phyloP scores from a whole-genome alignment of 2,113 vertebrate genomes.

The Sinocyclocheilus maitianheensis region DNA sequence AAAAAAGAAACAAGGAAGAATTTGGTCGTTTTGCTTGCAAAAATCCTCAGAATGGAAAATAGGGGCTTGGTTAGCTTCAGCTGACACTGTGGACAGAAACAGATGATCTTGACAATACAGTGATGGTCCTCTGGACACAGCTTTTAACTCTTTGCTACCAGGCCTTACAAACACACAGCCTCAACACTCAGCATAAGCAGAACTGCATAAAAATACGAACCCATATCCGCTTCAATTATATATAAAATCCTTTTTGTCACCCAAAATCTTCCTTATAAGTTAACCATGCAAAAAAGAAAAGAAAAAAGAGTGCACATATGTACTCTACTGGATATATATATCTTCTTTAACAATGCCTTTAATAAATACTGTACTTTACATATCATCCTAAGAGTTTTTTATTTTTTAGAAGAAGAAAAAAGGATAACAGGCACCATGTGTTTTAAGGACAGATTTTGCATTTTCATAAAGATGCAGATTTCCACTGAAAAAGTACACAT shows the following conservation, averaged over 20 bases:
- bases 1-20: slow-evolving; percentile 62
- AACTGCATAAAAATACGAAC: slow-evolving; percentile 29
- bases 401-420: slow-evolving; percentile 52
- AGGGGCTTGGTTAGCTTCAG: slow-evolving; percentile 59
- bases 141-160: slow-evolving; percentile 15
- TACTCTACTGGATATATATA: slow-evolving; percentile 22
- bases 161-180: slow-evolving; percentile 2
- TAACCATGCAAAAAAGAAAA: slow-evolving; percentile 27
- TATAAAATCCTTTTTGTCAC: neutral
- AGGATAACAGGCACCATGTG: slow-evolving; percentile 68
- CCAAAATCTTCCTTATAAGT: slow-evolving; percentile 32
- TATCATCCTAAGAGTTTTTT: slow-evolving; percentile 18
- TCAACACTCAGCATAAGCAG: neutral
- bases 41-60: slow-evolving; percentile 62
- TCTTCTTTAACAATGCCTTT: slow-evolving; percentile 44
- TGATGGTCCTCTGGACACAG: slow-evolving; percentile 29
- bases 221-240: slow-evolving; percentile 16
- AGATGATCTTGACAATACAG: slow-evolving; percentile 36
- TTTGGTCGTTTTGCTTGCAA: slow-evolving; percentile 73
- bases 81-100: slow-evolving; percentile 8
- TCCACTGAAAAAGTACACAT: slow-evolving; percentile 57
- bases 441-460: slow-evolving; percentile 56
- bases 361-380: slow-evolving; percentile 65
- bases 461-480: slow-evolving; percentile 68
- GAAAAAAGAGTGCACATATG: slow-evolving; percentile 36